Evolutionary conservation across 2,888 invertebrate genomes (phyloP), one percentile per base, ranked within the genome.

Genomic region (Microctonus aethiopoides): DNA sequence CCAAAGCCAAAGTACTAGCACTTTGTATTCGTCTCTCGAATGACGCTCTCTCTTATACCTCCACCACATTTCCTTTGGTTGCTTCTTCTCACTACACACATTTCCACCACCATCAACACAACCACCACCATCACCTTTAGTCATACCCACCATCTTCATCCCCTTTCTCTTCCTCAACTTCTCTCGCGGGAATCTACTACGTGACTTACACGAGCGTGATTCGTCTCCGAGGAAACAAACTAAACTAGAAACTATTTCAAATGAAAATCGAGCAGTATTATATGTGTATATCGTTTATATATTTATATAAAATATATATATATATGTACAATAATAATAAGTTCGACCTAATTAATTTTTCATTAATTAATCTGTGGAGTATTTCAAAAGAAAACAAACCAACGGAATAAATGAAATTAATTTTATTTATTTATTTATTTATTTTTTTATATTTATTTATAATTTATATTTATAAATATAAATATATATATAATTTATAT

Each of bases 21-120:
- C 70, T 70, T 70, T 70, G 70, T 70, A 70, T 70, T 65, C 70
- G 65, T 52, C 54, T 57, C 54, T 57, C 54, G 65, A 60, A 70
- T 65, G 52, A 66, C 57, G 63, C 52, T 24, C 67, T 46, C 26
- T 16, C n/a, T n/a, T n/a, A n/a, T n/a, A n/a, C n/a, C 41, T 26
- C 26, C n/a, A 56, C 16, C 39, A 20, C 39, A 20, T 51, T 36
- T 52, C 52, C 39, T 46, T 9, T 64, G 22, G 36, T 68, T n/a
- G n/a, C n/a, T n/a, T n/a, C n/a, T n/a, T 68, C 56, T 65, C 54
- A 54, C 22, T 52, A 22, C 20, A 36, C n/a, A n/a, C n/a, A n/a
- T n/a, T n/a, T n/a, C n/a, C n/a, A n/a, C n/a, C 36, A 39, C 32
- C 32, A 32, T 32, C 26, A 13, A 54, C 32, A 16, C 32, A 39